These are phyloP conservation scores for Pipistrellus pygmaeus DNA, from an alignment of 2,797 vertebrate genomes.

Conservation along the genomic window DNA sequence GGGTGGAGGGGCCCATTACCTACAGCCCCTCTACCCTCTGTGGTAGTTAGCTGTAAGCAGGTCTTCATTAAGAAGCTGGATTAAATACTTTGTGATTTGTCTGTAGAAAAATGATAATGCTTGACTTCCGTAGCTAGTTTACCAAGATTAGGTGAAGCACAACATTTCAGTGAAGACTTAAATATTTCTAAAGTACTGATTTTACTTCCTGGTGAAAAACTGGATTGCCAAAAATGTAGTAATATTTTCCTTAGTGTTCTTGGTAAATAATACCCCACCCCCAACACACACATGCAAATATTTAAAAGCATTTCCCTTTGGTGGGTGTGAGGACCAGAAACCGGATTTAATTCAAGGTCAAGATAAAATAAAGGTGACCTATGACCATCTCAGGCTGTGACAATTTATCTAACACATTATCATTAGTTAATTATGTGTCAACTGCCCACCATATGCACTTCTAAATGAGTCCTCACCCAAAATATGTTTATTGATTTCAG, in stretches of 20 bases:
- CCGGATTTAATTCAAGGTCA: not conserved
- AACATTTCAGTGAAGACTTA: not conserved
- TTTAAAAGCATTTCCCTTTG: not conserved
- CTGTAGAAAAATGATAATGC: not conserved
- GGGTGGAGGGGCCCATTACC: not conserved
- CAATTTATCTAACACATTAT: not conserved
- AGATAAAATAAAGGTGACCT: not conserved
- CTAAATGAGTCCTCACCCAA: not conserved
- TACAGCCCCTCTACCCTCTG: not conserved
- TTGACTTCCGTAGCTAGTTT: constrained; percentile 4
- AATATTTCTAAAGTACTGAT: constrained; percentile 36
- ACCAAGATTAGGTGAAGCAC: constrained; percentile 7
- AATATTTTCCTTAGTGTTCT: constrained; percentile 39
- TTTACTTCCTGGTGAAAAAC: not conserved
- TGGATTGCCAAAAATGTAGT: not conserved
- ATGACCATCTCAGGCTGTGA: not conserved
- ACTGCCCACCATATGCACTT: accelerated
- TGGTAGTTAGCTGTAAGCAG: not conserved
- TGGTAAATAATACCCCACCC: not conserved
- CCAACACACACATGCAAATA: not conserved
- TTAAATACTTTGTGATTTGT: not conserved
- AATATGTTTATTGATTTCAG: not conserved
- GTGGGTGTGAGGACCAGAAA: not conserved
- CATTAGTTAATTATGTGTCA: not conserved
- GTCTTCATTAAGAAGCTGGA: constrained; percentile 24